A percentile compares a stretch with the other conserved stretches of the same genome.
Conservation (phyloP, 1,140 invertebrate genomes). For the Pygmarrhopalites habei region DNA sequence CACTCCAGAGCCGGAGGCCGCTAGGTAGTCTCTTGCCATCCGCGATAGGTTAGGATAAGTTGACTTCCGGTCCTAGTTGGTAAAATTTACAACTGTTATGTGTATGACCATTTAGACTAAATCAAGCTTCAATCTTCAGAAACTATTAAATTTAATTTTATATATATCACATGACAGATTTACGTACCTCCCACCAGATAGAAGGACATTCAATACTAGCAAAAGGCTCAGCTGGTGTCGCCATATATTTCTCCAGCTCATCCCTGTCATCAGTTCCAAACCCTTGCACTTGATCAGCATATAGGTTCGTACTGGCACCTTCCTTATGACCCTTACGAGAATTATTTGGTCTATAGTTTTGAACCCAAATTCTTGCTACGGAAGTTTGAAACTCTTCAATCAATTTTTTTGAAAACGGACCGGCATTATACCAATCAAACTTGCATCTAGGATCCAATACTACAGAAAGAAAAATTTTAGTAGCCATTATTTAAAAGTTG, state of each 20-base stretch:
- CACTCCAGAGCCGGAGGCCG: slow-evolving; percentile 6
- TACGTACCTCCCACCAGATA: too few species aligned
- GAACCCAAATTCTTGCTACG: neutral
- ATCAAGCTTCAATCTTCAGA: too few species aligned
- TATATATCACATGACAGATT: too few species aligned
- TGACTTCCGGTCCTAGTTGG: neutral
- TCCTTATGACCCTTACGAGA: neutral
- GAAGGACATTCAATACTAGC: too few species aligned
- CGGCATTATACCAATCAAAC: neutral
- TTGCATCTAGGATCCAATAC: neutral
- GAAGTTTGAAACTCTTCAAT: neutral
- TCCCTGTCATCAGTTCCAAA: neutral
- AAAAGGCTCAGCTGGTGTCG: too few species aligned
- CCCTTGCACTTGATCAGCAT: neutral
- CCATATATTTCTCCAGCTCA: neutral
- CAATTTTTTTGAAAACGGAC: neutral
- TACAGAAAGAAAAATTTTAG: too few species aligned
- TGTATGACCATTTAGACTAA: too few species aligned
- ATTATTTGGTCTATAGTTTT: neutral
- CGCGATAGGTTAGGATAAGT: neutral
- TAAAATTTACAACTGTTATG: too few species aligned
- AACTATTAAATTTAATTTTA: too few species aligned
- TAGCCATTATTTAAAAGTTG: too few species aligned
- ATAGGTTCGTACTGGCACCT: neutral
- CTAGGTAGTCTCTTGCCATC: slow-evolving; percentile 19